Percentiles rank a stretch among this genome's conserved stretches.
These are phyloP conservation scores for Isichthys henryi DNA, from an alignment of 2,113 vertebrate genomes.

Conservation along the genomic window DNA sequence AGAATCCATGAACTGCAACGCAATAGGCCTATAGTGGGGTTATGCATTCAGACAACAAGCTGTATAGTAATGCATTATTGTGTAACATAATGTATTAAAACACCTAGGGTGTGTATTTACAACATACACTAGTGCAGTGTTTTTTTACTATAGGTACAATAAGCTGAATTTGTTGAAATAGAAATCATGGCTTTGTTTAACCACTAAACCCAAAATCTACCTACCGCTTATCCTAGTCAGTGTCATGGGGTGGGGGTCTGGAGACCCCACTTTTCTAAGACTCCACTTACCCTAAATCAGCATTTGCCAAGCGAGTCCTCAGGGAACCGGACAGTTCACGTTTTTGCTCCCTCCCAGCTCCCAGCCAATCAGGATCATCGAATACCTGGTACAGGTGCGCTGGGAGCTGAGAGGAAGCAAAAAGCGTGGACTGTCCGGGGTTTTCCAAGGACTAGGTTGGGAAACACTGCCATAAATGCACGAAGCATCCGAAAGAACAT, in stretches of 20 bases:
- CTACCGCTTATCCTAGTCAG: not conserved
- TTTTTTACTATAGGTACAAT: not conserved
- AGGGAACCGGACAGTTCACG: too few relatives aligned
- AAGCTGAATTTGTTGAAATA: too few relatives aligned
- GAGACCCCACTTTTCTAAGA: not conserved
- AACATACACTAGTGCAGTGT: not conserved
- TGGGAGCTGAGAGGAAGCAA: too few relatives aligned
- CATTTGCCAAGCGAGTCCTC: too few relatives aligned
- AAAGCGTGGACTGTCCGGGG: too few relatives aligned
- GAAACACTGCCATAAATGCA: not conserved
- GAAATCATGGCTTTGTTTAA: not conserved
- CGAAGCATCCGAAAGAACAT: not conserved
- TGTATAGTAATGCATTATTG: not conserved
- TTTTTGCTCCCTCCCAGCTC: too few relatives aligned
- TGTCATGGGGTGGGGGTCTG: not conserved
- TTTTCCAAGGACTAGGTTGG: too few relatives aligned
- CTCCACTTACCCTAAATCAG: not conserved
- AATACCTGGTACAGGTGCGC: too few relatives aligned
- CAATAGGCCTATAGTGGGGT: not conserved
- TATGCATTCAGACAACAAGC: not conserved
- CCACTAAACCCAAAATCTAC: not conserved
- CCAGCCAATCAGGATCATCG: too few relatives aligned
- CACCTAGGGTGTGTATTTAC: not conserved
- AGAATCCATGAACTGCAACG: not conserved
- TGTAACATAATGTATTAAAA: not conserved